Conservation (phyloP, 2,113 vertebrate species). For the Procavia capensis region DNA sequence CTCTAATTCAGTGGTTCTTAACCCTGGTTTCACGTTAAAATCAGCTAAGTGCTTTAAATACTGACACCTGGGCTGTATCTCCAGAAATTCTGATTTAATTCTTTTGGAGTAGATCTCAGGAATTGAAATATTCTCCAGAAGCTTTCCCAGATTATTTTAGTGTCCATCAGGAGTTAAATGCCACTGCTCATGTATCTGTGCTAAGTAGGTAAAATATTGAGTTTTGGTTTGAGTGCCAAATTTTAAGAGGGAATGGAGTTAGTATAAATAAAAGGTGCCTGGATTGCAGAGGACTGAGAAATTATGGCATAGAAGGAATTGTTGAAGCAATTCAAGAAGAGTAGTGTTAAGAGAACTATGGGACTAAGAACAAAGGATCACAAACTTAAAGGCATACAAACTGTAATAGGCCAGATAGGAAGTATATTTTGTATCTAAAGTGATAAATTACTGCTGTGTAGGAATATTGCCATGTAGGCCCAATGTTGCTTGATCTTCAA, state of each 20-base stretch:
- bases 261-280: background rate
- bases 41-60: background rate
- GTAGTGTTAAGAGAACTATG: background rate
- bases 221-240: background rate
- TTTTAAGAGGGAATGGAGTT: background rate
- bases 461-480: background rate
- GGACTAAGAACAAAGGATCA: background rate
- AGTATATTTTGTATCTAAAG: background rate
- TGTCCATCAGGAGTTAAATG: background rate
- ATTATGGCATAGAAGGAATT: background rate
- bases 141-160: background rate
- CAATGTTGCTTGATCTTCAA: background rate
- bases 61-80: background rate
- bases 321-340: background rate
- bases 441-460: background rate
- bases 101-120: background rate
- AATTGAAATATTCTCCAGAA: background rate
- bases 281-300: background rate
- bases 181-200: background rate
- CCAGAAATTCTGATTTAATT: background rate
- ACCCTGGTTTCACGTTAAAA: background rate
- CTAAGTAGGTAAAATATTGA: background rate
- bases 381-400: background rate
- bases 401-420: background rate
- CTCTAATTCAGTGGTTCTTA: background rate